These are phyloP conservation scores for Plemyria rubiginata DNA, from an alignment of 2,888 invertebrate species.

Conservation along the genomic window DNA sequence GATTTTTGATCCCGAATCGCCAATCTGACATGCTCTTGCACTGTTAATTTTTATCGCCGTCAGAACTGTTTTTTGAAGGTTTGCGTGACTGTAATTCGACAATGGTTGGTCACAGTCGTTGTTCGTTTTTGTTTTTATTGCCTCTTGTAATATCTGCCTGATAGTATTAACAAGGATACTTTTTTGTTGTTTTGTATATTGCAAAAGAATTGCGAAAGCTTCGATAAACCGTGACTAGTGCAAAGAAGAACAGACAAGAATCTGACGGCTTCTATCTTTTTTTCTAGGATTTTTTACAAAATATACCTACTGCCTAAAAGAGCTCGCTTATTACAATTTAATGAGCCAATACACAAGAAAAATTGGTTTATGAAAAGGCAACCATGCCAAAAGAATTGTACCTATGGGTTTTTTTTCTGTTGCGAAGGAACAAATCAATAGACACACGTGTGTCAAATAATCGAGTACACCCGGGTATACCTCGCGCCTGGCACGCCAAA, in stretches of 20 bases:
- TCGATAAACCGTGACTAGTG: too few relatives aligned
- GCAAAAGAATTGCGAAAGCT: neutral
- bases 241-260: too few relatives aligned
- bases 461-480: slow-evolving; percentile 13
- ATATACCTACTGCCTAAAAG: too few relatives aligned
- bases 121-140: slow-evolving; percentile 26
- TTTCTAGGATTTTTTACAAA: too few relatives aligned
- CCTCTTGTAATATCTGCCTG: slow-evolving; percentile 10
- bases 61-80: slow-evolving; percentile 23
- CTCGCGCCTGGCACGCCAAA: slow-evolving; percentile 30
- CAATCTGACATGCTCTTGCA: slow-evolving; percentile 23
- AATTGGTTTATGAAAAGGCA: neutral
- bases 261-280: too few relatives aligned
- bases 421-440: slow-evolving; percentile 17
- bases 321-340: too few relatives aligned
- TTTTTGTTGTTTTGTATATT: slow-evolving; percentile 4
- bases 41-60: slow-evolving; percentile 25
- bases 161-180: neutral
- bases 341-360: neutral
- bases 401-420: slow-evolving; percentile 1
- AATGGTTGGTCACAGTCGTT: slow-evolving; percentile 30
- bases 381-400: neutral
- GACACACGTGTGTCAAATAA: slow-evolving; percentile 17
- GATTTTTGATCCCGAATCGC: slow-evolving; percentile 7
- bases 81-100: slow-evolving; percentile 35